These are phyloP conservation scores for Acronicta aceris DNA, from an alignment of 2,888 invertebrate species.

Conservation along the genomic window DNA sequence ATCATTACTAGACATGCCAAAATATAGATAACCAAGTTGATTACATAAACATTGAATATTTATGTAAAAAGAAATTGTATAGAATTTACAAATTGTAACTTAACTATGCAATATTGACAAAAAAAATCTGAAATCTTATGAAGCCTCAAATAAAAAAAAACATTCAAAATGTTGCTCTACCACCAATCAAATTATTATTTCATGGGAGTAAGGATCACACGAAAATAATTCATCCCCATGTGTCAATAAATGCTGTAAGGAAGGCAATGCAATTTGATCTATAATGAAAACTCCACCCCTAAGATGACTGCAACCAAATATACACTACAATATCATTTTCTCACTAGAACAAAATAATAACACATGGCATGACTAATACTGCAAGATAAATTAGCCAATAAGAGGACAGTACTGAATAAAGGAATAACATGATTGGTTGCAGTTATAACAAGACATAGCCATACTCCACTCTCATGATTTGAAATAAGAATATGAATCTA, in stretches of 20 bases:
- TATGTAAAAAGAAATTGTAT: neutral
- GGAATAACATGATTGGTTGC: constrained; percentile 12
- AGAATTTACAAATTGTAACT: no score
- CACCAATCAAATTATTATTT: no score
- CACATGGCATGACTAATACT: constrained; percentile 15
- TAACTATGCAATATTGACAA: no score
- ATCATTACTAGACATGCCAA: constrained; percentile 18
- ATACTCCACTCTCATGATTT: neutral
- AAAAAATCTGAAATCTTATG: no score
- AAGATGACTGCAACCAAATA: no score
- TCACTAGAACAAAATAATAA: constrained; percentile 13
- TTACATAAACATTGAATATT: constrained; percentile 42
- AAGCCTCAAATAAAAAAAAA: no score
- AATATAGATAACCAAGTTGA: constrained; percentile 41
- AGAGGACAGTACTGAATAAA: constrained; percentile 10
- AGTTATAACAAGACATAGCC: neutral
- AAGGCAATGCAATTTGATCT: no score
- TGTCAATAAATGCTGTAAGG: no score
- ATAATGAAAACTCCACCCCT: no score
- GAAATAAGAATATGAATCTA: constrained; percentile 10
- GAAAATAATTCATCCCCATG: no score
- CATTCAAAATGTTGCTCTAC: no score
- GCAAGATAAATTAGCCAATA: constrained; percentile 14
- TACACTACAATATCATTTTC: neutral
- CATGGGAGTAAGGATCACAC: no score